These are phyloP conservation scores for Drosophila anomelani DNA, from an alignment of 2,888 invertebrate species.

Conservation along the genomic window DNA sequence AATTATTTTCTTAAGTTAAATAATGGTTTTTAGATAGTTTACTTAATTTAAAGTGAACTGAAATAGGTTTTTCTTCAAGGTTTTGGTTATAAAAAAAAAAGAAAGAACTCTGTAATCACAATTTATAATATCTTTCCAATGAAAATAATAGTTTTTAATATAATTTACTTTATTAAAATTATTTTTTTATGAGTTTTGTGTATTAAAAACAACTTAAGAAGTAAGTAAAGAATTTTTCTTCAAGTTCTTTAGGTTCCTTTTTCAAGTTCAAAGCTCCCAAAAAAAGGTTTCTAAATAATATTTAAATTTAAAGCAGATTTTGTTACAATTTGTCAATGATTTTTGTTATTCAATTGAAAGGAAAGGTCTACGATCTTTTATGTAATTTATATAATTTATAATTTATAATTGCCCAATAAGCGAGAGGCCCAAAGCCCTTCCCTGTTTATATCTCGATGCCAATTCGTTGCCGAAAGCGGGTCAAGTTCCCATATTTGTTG, in stretches of 20 bases:
- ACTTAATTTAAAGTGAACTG: neutral
- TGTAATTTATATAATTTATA: conserved; percentile 8
- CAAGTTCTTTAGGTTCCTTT: neutral
- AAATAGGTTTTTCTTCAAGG: neutral
- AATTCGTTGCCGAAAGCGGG: conserved; percentile 48
- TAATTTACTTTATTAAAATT: neutral
- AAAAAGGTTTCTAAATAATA: neutral
- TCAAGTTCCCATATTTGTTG: conserved; percentile 62
- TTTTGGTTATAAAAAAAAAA: neutral
- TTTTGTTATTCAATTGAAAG: neutral
- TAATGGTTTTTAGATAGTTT: neutral
- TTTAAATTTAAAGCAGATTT: neutral
- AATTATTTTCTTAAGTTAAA: neutral
- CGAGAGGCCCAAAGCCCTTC: conserved; percentile 28
- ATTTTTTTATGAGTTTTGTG: neutral
- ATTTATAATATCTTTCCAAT: neutral
- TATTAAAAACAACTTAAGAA: neutral
- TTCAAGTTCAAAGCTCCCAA: neutral
- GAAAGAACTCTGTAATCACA: neutral
- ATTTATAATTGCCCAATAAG: conserved; percentile 34
- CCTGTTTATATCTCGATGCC: conserved; percentile 20
- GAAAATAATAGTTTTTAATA: neutral
- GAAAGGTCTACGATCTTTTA: conserved; percentile 1
- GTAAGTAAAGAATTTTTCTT: neutral
- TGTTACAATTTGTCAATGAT: neutral